Evolutionary conservation across 2,113 vertebrate genomes (phyloP).

Genomic region (Platysteira castanea): DNA sequence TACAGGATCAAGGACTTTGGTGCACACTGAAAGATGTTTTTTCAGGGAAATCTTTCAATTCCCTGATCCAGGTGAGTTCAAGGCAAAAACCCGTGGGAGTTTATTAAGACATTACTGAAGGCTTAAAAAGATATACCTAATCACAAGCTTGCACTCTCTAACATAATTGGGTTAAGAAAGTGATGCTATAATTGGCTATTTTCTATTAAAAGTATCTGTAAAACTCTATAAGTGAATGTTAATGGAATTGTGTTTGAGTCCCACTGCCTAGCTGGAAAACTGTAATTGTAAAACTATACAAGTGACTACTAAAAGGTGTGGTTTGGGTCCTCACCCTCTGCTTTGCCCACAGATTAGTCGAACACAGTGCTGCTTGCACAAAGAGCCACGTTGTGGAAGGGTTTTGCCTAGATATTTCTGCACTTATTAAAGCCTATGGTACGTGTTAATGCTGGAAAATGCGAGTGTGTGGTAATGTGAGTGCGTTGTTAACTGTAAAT

Average conservation of each 20-base stretch:
- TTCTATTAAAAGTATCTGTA: not conserved
- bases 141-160: not conserved
- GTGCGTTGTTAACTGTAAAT: not conserved
- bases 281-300: not conserved
- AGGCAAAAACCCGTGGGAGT: not conserved
- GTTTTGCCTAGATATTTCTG: not conserved
- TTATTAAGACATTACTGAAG: not conserved
- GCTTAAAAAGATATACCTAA: not conserved
- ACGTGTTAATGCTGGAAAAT: not conserved
- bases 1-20: not conserved
- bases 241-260: not conserved
- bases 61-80: not conserved
- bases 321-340: not conserved
- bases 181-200: not conserved
- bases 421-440: not conserved
- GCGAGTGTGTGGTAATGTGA: fast-evolving
- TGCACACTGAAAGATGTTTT: not conserved
- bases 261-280: not conserved
- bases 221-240: not conserved
- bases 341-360: not conserved
- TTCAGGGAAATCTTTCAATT: not conserved
- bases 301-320: not conserved
- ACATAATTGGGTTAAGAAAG: not conserved
- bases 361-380: not conserved
- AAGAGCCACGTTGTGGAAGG: not conserved